Evolutionary conservation across 2,888 invertebrate genomes (phyloP).

Genomic region (Tenthredo livida): DNA sequence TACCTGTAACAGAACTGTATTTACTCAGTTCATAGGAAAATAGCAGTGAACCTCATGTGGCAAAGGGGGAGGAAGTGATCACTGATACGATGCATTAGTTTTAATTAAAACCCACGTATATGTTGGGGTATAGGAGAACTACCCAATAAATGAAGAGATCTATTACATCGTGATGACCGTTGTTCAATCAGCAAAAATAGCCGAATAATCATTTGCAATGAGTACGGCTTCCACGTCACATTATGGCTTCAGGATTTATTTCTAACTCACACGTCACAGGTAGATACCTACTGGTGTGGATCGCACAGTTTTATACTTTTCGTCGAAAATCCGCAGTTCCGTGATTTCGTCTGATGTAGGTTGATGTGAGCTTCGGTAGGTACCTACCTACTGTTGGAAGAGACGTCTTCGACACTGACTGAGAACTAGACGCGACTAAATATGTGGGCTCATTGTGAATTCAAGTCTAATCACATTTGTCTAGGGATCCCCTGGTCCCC

Average conservation of each 20-base stretch:
- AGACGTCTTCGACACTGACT: background rate
- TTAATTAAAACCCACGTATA: background rate
- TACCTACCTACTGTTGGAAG: too few species aligned
- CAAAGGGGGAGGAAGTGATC: background rate
- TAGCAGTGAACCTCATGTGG: background rate
- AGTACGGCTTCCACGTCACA: background rate
- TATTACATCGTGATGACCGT: background rate
- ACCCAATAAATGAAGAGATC: background rate
- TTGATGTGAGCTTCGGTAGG: background rate
- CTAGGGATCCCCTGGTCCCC: background rate
- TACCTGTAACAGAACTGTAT: background rate
- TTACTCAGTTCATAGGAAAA: background rate
- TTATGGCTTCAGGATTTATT: constrained; percentile 26
- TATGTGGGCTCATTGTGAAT: constrained; percentile 2
- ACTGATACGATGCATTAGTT: background rate
- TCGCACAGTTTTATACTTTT: background rate
- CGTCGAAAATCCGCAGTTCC: background rate
- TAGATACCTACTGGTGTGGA: background rate
- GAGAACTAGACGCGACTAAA: background rate
- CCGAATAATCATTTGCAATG: background rate
- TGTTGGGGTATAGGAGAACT: background rate
- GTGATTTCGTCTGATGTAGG: background rate
- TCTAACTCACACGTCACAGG: background rate
- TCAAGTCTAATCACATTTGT: background rate
- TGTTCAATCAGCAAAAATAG: background rate